Evolutionary conservation across 2,797 vertebrate genomes (phyloP).

Genomic region (Glossophaga mutica): DNA sequence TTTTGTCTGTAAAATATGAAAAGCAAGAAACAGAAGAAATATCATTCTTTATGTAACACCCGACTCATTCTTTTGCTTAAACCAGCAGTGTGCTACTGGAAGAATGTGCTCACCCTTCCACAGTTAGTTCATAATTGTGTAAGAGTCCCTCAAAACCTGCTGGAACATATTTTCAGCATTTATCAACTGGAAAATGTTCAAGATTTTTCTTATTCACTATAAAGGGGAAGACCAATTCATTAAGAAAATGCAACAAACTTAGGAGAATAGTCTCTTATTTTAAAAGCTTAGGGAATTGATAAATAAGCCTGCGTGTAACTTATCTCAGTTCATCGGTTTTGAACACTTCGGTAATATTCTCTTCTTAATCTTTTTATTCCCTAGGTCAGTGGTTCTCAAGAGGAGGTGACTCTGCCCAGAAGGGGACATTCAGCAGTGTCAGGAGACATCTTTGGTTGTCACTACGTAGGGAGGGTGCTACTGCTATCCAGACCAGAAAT

Average conservation of each 20-base stretch:
- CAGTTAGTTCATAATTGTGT: not conserved
- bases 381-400: not conserved
- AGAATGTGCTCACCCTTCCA: not conserved
- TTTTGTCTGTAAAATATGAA: not conserved
- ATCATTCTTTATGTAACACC: not conserved
- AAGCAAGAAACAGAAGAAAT: not conserved
- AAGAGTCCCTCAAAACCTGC: not conserved
- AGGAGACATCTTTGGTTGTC: not conserved
- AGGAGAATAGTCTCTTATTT: not conserved
- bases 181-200: not conserved
- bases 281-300: not conserved
- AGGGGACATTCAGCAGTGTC: not conserved
- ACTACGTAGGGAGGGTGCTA: not conserved
- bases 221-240: not conserved
- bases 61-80: not conserved
- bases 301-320: not conserved
- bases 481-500: not conserved
- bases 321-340: not conserved
- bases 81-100: not conserved
- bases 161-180: not conserved
- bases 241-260: not conserved
- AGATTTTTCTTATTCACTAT: not conserved
- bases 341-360: not conserved
- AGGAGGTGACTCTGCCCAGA: not conserved
- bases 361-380: not conserved